phyloP scores from a whole-genome alignment of 1,140 invertebrate species.

The Drosophila teissieri region DNA sequence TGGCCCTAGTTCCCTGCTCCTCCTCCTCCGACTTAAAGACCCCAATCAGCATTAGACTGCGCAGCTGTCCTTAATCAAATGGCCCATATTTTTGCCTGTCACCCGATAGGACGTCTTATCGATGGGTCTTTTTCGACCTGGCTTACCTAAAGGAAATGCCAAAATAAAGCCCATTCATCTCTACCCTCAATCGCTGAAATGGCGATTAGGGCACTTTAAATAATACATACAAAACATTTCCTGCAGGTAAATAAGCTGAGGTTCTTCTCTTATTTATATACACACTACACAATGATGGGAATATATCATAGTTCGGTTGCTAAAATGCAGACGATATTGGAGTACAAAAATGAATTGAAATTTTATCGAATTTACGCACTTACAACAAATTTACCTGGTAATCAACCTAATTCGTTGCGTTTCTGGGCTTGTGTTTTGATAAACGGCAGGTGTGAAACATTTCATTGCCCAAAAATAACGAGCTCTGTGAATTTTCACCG shows the following conservation, averaged over 20 bases:
- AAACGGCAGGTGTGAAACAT: constrained; percentile 53
- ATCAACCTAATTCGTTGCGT: too few species aligned
- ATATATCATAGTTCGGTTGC: too few species aligned
- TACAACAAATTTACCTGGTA: neutral
- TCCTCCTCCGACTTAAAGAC: neutral
- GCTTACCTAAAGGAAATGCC: constrained; percentile 4
- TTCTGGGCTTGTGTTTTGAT: constrained; percentile 28
- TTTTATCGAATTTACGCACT: constrained; percentile 1
- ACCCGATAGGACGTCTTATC: constrained; percentile 26
- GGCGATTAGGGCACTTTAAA: constrained; percentile 9
- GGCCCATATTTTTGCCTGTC: constrained; percentile 27
- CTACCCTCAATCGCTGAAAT: neutral
- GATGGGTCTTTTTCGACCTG: constrained; percentile 5
- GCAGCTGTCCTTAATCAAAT: constrained; percentile 39
- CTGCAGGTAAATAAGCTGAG: neutral
- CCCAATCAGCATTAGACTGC: constrained; percentile 24
- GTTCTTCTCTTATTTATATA: too few species aligned
- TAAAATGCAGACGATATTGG: too few species aligned
- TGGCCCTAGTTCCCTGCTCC: constrained; percentile 11
- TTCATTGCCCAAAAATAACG: constrained; percentile 56
- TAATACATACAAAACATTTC: neutral
- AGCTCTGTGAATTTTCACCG: constrained; percentile 39
- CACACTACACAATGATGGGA: neutral
- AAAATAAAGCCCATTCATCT: neutral
- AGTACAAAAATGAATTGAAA: too few species aligned